Evolutionary conservation across 2,797 vertebrate genomes (phyloP).

Genomic region (Rhinatrema bivittatum): DNA sequence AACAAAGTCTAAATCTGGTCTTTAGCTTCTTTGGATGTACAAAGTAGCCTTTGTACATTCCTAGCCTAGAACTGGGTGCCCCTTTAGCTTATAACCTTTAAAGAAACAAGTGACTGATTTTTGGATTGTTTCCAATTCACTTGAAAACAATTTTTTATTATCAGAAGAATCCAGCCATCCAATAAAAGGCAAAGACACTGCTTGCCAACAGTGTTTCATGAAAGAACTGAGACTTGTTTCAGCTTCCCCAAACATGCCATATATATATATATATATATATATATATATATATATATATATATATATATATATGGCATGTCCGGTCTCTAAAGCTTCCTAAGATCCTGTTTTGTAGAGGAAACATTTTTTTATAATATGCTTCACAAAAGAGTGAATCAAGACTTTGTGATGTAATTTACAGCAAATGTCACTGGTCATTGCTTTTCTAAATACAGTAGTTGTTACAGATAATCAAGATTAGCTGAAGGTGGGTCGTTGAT

Average conservation of each 20-base stretch:
- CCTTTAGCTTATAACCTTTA: conserved; percentile 38
- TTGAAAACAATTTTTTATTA: conserved; percentile 8
- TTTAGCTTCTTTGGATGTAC: conserved; percentile 20
- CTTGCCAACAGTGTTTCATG: conserved; percentile 4
- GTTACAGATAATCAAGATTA: neutral
- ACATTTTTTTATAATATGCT: conserved; percentile 6
- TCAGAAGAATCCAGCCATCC: conserved; percentile 9
- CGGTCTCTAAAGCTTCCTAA: conserved; percentile 10
- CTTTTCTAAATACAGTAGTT: neutral
- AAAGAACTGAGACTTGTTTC: conserved; percentile 18
- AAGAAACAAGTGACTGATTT: conserved; percentile 13
- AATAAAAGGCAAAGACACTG: conserved; percentile 7
- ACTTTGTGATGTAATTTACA: conserved; percentile 18
- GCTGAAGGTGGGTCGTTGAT: neutral
- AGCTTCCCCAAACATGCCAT: conserved; percentile 16
- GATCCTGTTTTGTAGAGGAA: conserved; percentile 11
- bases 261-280: no score
- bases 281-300: no score
- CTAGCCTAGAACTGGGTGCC: conserved; percentile 22
- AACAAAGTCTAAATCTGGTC: conserved; percentile 6
- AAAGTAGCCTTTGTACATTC: conserved; percentile 32
- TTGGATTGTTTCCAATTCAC: conserved; percentile 17
- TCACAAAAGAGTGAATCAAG: conserved; percentile 24
- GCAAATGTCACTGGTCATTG: conserved; percentile 3
- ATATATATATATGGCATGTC: no score